phyloP scores from a whole-genome alignment of 2,797 vertebrate species.

The Brachyrhaphis roseni region DNA sequence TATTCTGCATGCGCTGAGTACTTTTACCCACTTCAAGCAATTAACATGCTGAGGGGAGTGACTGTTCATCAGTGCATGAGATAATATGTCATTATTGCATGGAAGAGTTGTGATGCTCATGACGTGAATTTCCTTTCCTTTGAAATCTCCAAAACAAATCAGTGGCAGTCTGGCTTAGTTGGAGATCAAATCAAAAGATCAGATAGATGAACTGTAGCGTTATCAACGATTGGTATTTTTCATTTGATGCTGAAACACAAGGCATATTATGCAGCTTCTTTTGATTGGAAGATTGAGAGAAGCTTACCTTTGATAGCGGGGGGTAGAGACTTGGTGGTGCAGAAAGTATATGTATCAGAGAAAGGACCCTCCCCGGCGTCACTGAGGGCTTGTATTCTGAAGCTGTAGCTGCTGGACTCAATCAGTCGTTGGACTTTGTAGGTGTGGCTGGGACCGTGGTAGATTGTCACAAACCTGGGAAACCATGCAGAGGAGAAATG shows the following conservation, averaged over 20 bases:
- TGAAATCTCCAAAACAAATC: not conserved
- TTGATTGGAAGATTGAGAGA: not conserved
- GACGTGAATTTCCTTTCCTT: too few relatives aligned
- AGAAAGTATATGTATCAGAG: slow-evolving; percentile 91
- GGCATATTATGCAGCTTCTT: not conserved
- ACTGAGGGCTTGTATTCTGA: slow-evolving; percentile 94
- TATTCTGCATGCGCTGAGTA: not conserved
- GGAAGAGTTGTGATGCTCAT: not conserved
- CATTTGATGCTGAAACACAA: not conserved
- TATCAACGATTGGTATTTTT: not conserved
- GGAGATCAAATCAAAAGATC: not conserved
- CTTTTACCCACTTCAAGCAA: not conserved
- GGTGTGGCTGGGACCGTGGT: slow-evolving; percentile 95
- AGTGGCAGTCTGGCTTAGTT: not conserved
- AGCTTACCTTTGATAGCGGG: slow-evolving; percentile 91
- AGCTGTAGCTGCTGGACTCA: slow-evolving; percentile 92
- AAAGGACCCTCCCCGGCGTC: slow-evolving; percentile 94
- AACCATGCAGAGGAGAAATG: not conserved
- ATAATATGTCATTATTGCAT: not conserved
- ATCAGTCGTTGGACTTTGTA: slow-evolving; percentile 95
- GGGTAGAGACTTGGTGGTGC: slow-evolving; percentile 95
- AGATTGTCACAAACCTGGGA: slow-evolving; percentile 92
- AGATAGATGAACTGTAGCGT: not conserved
- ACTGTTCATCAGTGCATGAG: not conserved
- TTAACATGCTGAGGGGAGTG: not conserved